Evolutionary conservation across 2,888 invertebrate species (phyloP).

Genomic region (Iselma pallidipennis): DNA sequence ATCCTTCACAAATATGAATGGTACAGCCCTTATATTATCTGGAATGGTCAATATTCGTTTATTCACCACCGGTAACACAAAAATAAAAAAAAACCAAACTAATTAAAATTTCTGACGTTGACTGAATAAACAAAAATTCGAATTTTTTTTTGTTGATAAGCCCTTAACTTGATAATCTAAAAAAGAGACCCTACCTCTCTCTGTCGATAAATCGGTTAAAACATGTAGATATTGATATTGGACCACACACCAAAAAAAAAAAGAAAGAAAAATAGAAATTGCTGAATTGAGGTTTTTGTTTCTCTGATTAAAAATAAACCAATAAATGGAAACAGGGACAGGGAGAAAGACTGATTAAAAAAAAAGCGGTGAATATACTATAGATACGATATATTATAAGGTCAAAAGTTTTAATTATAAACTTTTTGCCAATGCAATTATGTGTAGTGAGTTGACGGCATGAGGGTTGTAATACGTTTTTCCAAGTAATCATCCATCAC

Average conservation of each 20-base stretch:
- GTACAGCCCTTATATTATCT: too few relatives aligned
- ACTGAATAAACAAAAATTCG: neutral
- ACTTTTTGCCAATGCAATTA: slow-evolving; percentile 51
- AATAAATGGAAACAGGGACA: neutral
- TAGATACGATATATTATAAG: slow-evolving; percentile 29
- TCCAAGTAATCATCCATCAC: slow-evolving; percentile 47
- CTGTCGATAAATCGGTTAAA: neutral
- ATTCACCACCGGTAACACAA: neutral
- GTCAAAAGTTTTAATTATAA: slow-evolving; percentile 52
- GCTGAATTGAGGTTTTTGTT: neutral
- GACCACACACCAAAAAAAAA: neutral
- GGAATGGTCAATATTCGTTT: neutral
- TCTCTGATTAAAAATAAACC: neutral
- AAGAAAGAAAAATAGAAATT: too few relatives aligned
- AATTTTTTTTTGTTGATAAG: neutral
- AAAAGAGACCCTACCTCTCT: neutral
- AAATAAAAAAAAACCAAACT: neutral
- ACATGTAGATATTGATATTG: neutral
- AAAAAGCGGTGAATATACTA: neutral
- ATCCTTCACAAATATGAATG: too few relatives aligned
- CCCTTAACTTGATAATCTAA: neutral
- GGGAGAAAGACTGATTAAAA: neutral
- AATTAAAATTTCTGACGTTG: neutral
- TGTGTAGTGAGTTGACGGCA: slow-evolving; percentile 35
- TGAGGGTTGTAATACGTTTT: slow-evolving; percentile 34